phyloP scores from a whole-genome alignment of 2,797 vertebrate genomes.

The Emys orbicularis region DNA sequence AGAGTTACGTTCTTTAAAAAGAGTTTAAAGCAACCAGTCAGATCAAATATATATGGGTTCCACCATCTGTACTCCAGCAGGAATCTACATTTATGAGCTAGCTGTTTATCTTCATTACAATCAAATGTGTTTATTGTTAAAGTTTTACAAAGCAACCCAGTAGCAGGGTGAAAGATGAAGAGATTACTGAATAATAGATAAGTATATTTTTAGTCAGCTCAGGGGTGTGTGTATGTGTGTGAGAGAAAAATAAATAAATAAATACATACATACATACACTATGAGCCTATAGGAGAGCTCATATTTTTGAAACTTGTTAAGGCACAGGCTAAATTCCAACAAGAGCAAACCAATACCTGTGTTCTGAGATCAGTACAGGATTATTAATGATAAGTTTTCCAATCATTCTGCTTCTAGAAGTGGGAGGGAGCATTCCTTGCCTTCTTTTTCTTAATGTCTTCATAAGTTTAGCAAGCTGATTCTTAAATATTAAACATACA shows the following conservation, averaged over 20 bases:
- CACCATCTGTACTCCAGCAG: constrained; percentile 3
- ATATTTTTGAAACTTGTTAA: neutral
- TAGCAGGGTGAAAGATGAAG: constrained; percentile 68
- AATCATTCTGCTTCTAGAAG: neutral
- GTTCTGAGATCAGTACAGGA: neutral
- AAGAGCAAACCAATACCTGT: neutral
- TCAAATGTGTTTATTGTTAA: constrained; percentile 61
- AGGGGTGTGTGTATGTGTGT: neutral
- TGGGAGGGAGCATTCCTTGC: neutral
- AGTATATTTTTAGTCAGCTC: constrained; percentile 69
- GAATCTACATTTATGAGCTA: constrained; percentile 15
- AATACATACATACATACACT: neutral
- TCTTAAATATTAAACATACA: constrained; percentile 4
- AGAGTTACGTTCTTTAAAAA: neutral
- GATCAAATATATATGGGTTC: neutral
- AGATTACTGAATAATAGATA: constrained; percentile 75
- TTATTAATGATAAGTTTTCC: neutral
- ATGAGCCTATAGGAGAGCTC: neutral
- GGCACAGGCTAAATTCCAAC: neutral
- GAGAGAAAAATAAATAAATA: neutral
- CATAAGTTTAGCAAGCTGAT: neutral
- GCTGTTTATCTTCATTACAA: constrained; percentile 61
- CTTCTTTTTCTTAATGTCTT: neutral
- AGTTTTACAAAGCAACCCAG: constrained; percentile 61
- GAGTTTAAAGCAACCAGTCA: constrained; percentile 5